Evolutionary conservation across 1,140 invertebrate species (phyloP).

Genomic region (Dryas iulia): DNA sequence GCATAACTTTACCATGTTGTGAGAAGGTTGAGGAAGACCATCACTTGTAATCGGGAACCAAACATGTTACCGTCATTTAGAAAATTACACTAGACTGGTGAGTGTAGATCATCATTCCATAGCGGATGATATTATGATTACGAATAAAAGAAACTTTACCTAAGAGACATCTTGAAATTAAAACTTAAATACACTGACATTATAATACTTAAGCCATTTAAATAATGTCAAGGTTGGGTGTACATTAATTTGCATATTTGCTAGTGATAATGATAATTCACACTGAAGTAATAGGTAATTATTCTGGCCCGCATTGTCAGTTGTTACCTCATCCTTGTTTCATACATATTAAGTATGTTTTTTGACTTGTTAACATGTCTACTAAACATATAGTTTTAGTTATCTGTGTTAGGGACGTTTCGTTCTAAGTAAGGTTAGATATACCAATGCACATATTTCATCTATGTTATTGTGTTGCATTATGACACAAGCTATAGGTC

Average conservation of each 20-base stretch:
- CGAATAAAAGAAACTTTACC: neutral
- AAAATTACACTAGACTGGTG: neutral
- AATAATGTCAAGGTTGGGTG: conserved; percentile 62
- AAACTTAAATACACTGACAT: neutral
- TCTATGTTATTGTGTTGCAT: conserved; percentile 33
- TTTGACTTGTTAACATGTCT: neutral
- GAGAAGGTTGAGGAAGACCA: neutral
- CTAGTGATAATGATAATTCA: conserved; percentile 55
- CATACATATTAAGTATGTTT: conserved; percentile 19
- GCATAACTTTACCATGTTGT: neutral
- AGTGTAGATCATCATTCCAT: neutral
- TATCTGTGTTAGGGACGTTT: neutral
- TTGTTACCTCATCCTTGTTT: conserved; percentile 30
- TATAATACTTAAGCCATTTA: conserved; percentile 29
- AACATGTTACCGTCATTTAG: neutral
- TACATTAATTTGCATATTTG: conserved; percentile 49
- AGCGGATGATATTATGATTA: neutral
- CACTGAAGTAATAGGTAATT: conserved; percentile 40
- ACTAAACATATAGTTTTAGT: neutral
- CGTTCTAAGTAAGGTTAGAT: neutral
- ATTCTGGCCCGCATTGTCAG: conserved; percentile 50
- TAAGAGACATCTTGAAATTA: neutral
- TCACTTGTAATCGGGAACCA: neutral
- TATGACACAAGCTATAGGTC: conserved; percentile 42
- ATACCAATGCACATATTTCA: conserved; percentile 30